Evolutionary conservation across 2,797 vertebrate genomes (phyloP).

Genomic region (Manis pentadactyla): DNA sequence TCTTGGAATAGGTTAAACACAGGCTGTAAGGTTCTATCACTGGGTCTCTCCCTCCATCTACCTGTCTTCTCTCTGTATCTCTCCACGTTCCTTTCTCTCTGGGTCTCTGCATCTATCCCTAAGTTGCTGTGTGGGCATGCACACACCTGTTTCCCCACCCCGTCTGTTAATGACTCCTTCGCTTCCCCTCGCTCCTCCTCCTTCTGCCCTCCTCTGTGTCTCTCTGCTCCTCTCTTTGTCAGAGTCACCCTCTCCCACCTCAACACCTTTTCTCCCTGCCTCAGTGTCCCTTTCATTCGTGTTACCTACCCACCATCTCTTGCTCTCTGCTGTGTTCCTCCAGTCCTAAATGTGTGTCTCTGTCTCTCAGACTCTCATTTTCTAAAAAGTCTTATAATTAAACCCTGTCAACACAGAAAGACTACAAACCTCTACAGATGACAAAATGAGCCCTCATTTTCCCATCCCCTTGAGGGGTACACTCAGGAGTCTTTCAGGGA

Average conservation of each 20-base stretch:
- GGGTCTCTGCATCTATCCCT: not conserved
- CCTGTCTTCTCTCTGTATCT: not conserved
- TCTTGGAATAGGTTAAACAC: not conserved
- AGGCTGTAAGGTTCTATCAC: not conserved
- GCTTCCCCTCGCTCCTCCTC: too few species aligned
- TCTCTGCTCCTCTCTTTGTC: not conserved
- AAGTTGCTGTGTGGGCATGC: not conserved
- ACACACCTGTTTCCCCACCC: not conserved
- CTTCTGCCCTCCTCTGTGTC: not conserved
- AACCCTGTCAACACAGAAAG: not conserved
- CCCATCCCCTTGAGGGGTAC: accelerated
- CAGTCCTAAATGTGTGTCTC: too few species aligned
- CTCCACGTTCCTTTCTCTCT: not conserved
- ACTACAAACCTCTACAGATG: not conserved
- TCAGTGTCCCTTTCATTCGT: not conserved
- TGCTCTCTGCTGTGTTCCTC: not conserved
- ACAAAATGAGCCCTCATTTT: not conserved
- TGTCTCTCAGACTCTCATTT: not conserved
- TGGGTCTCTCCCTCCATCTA: not conserved
- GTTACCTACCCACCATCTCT: not conserved
- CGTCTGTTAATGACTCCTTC: not conserved
- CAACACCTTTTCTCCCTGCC: not conserved
- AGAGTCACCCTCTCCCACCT: not conserved
- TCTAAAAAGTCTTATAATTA: not conserved
- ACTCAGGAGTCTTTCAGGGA: not conserved